Evolutionary conservation across 2,797 vertebrate species (phyloP).

Genomic region (Enoplosus armatus): DNA sequence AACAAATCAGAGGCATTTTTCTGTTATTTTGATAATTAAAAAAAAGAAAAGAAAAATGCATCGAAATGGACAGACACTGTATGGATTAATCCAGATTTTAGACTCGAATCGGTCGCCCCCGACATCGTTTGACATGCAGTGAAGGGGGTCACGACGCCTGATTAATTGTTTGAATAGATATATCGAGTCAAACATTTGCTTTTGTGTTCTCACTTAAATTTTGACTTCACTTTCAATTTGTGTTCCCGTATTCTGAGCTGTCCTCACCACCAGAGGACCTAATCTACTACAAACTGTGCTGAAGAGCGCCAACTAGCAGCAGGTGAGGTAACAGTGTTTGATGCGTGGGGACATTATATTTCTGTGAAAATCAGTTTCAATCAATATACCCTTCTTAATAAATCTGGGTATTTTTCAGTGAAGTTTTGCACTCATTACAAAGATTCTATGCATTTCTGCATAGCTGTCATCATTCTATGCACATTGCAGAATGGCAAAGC

Average conservation of each 20-base stretch:
- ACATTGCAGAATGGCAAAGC: constrained; percentile 9
- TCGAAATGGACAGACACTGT: too few relatives aligned
- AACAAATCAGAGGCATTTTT: background rate
- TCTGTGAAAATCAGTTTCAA: background rate
- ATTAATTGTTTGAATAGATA: too few relatives aligned
- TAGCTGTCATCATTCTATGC: too few relatives aligned
- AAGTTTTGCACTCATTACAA: background rate
- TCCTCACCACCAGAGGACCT: background rate
- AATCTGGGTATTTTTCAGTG: background rate
- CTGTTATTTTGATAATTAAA: background rate
- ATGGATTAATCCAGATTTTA: background rate
- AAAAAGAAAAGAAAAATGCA: too few relatives aligned
- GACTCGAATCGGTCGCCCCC: background rate
- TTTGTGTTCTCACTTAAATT: background rate
- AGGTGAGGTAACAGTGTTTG: background rate
- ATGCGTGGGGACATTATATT: background rate
- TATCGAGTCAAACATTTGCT: too few relatives aligned
- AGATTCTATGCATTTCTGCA: too few relatives aligned
- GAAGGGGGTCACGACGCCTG: too few relatives aligned
- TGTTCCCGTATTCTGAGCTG: background rate
- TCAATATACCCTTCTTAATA: background rate
- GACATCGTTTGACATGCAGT: background rate
- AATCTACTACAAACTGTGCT: background rate
- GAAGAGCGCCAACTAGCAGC: background rate
- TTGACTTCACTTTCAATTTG: background rate